phyloP scores from a whole-genome alignment of 2,888 invertebrate genomes.

The Polylopha cassiicola region DNA sequence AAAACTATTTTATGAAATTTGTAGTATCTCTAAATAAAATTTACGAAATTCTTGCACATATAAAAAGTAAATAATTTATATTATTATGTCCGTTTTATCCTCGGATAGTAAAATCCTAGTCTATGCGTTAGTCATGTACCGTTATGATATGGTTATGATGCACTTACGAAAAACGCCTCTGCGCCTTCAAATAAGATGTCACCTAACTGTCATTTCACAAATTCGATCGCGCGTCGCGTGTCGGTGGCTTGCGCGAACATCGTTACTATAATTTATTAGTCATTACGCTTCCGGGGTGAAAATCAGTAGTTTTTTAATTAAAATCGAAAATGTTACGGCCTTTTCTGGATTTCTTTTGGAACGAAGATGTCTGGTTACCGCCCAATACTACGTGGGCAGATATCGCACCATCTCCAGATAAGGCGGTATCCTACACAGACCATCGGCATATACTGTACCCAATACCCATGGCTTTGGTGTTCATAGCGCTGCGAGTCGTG shows the following conservation, averaged over 20 bases:
- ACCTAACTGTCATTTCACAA: conserved; percentile 15
- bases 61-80: no score
- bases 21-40: no score
- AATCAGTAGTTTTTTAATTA: conserved; percentile 16
- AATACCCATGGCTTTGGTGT: conserved; percentile 87
- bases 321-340: conserved; percentile 56
- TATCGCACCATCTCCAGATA: conserved; percentile 84
- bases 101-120: no score
- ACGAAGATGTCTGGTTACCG: conserved; percentile 93
- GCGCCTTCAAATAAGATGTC: conserved; percentile 11
- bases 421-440: conserved; percentile 86
- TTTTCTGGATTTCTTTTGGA: conserved; percentile 82
- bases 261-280: conserved; percentile 18
- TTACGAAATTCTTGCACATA: no score
- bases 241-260: conserved; percentile 12
- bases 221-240: conserved; percentile 18
- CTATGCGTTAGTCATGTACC: no score
- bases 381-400: conserved; percentile 94
- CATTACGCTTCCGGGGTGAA: conserved; percentile 19
- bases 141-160: neutral
- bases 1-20: no score
- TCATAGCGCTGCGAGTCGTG: conserved; percentile 86
- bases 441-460: conserved; percentile 89
- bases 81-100: no score
- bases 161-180: conserved; percentile 1